phyloP scores from a whole-genome alignment of 64 coral and sea anemone genomes.

The Porites australiensis region DNA sequence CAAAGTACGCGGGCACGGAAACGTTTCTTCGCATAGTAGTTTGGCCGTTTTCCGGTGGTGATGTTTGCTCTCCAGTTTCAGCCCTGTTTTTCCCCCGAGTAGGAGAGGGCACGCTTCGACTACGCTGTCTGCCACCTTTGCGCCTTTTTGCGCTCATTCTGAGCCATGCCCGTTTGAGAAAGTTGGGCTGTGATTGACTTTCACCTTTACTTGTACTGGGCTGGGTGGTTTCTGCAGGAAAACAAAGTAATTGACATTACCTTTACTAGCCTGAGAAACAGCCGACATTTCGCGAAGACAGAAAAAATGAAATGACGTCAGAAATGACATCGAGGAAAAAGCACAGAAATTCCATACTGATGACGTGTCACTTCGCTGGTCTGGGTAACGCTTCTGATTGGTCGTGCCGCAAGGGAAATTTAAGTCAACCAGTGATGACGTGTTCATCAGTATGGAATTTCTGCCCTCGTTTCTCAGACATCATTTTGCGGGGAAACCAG shows the following conservation, averaged over 20 bases:
- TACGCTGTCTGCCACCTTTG: slow-evolving; percentile 23
- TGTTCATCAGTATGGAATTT: too few relatives aligned
- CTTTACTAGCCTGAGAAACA: too few relatives aligned
- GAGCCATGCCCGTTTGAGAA: slow-evolving; percentile 63
- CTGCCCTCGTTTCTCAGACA: too few relatives aligned
- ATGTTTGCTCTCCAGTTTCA: background rate
- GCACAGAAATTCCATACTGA: too few relatives aligned
- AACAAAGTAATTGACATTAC: background rate
- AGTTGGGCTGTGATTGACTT: background rate
- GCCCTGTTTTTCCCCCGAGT: background rate
- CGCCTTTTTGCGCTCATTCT: slow-evolving; percentile 40
- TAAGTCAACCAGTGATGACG: too few relatives aligned
- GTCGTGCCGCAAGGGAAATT: too few relatives aligned
- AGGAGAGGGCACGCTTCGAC: slow-evolving; percentile 38
- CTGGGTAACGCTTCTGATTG: too few relatives aligned
- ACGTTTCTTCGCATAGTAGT: slow-evolving; percentile 31
- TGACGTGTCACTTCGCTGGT: too few relatives aligned
- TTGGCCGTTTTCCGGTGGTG: background rate
- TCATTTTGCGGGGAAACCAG: too few relatives aligned
- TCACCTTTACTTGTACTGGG: background rate
- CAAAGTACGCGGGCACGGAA: background rate
- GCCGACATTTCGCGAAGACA: too few relatives aligned
- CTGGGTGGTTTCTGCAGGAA: background rate
- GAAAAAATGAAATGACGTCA: too few relatives aligned
- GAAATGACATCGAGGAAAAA: too few relatives aligned